These are phyloP conservation scores for Tragelaphus oryx DNA, from an alignment of 2,797 vertebrate species.

Conservation along the genomic window DNA sequence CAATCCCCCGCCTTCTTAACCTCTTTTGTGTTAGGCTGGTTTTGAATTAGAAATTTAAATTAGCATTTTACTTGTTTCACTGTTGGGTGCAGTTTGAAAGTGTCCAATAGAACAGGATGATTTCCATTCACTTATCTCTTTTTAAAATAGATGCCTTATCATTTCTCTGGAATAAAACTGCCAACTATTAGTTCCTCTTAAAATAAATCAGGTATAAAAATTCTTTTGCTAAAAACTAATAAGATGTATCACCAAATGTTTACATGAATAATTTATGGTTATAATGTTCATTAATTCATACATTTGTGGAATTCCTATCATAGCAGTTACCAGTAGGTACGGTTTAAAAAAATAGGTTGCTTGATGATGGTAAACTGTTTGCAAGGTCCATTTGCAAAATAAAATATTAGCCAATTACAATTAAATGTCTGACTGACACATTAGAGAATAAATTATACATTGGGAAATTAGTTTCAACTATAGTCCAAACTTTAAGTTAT, in stretches of 20 bases:
- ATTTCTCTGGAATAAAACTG: not conserved
- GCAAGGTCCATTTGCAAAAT: not conserved
- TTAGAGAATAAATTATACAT: not conserved
- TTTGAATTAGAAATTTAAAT: constrained; percentile 19
- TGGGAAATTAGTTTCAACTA: not conserved
- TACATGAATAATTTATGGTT: not conserved
- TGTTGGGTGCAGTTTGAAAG: not conserved
- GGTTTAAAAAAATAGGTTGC: not conserved
- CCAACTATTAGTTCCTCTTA: not conserved
- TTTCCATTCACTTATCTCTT: not conserved
- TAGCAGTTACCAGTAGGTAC: not conserved
- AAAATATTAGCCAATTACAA: not conserved
- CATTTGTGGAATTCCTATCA: not conserved
- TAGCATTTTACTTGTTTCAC: not conserved
- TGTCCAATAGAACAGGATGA: not conserved
- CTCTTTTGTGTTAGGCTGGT: not conserved
- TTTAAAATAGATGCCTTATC: not conserved
- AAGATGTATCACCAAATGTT: not conserved
- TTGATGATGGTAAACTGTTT: not conserved
- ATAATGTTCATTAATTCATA: not conserved
- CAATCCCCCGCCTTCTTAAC: rapidly evolving
- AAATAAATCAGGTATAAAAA: not conserved
- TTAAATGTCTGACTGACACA: not conserved
- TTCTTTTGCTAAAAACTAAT: not conserved
- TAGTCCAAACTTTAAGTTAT: not conserved